Conservation (phyloP, 1,140 invertebrate species). For the Bombus polaris region DNA sequence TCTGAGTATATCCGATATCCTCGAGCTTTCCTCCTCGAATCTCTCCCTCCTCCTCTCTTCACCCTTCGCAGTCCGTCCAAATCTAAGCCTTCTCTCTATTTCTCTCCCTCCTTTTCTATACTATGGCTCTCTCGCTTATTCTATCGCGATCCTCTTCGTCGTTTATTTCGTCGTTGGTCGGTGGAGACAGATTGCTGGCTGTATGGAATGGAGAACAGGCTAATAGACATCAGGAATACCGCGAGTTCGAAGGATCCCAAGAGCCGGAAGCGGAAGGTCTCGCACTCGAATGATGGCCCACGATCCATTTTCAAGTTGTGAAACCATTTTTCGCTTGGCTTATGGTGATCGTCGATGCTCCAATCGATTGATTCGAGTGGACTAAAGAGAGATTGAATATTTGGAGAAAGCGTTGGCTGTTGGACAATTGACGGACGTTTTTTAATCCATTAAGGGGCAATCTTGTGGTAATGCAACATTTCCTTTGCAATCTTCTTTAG, state of each 20-base stretch:
- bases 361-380: neutral
- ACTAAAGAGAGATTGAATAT: neutral
- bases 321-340: neutral
- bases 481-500: no score
- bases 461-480: no score
- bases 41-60: neutral
- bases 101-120: no score
- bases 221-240: constrained; percentile 37
- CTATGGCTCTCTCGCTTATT: constrained; percentile 18
- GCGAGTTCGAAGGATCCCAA: neutral
- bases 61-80: neutral
- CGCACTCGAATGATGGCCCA: neutral
- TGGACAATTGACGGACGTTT: no score
- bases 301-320: neutral
- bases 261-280: neutral
- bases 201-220: neutral
- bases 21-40: constrained; percentile 54
- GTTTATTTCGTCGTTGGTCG: constrained; percentile 35
- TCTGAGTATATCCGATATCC: constrained; percentile 64
- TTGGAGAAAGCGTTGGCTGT: neutral
- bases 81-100: constrained; percentile 12
- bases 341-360: neutral
- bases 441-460: no score
- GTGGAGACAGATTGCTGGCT: neutral
- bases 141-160: constrained; percentile 18